These are phyloP conservation scores for Coleophora deauratella DNA, from an alignment of 2,888 invertebrate species.

Conservation along the genomic window DNA sequence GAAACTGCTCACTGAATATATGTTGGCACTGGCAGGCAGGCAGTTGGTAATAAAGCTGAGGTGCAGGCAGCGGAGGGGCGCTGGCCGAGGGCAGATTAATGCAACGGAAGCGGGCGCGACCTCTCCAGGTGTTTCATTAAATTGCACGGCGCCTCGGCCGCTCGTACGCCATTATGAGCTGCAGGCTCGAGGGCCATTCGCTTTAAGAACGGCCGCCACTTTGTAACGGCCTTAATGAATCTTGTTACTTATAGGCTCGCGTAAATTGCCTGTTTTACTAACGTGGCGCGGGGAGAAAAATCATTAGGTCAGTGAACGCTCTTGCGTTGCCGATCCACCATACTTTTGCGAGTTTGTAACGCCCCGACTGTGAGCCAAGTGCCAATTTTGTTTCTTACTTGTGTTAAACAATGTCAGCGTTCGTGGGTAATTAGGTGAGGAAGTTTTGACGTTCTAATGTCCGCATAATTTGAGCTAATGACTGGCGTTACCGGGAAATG, in stretches of 20 bases:
- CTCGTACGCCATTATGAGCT: constrained; percentile 68
- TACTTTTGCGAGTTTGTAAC: too few species aligned
- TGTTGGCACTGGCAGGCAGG: too few species aligned
- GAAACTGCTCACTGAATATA: too few species aligned
- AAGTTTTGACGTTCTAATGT: constrained; percentile 1
- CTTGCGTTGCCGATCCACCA: constrained; percentile 15
- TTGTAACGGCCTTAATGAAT: constrained; percentile 73
- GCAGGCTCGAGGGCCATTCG: constrained; percentile 72
- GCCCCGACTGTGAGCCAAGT: constrained; percentile 14
- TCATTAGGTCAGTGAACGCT: constrained; percentile 46
- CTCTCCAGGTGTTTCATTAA: constrained; percentile 74
- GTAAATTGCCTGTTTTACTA: constrained; percentile 69
- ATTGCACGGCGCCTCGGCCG: constrained; percentile 62
- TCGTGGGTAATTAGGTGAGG: constrained; percentile 3
- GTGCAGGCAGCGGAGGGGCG: constrained; percentile 11
- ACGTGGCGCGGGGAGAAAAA: constrained; percentile 36
- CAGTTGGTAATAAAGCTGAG: constrained; percentile 19
- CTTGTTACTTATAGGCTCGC: constrained; percentile 71
- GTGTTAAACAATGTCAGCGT: not conserved
- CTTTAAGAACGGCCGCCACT: constrained; percentile 72
- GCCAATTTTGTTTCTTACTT: constrained; percentile 20
- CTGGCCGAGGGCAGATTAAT: constrained; percentile 51
- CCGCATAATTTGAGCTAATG: constrained; percentile 1
- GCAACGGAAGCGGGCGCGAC: constrained; percentile 64
- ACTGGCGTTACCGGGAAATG: constrained; percentile 4